Evolutionary conservation across 2,888 invertebrate species (phyloP), one percentile per base, ranked within the genome.

Genomic region (Reticulitermes lucifugus): DNA sequence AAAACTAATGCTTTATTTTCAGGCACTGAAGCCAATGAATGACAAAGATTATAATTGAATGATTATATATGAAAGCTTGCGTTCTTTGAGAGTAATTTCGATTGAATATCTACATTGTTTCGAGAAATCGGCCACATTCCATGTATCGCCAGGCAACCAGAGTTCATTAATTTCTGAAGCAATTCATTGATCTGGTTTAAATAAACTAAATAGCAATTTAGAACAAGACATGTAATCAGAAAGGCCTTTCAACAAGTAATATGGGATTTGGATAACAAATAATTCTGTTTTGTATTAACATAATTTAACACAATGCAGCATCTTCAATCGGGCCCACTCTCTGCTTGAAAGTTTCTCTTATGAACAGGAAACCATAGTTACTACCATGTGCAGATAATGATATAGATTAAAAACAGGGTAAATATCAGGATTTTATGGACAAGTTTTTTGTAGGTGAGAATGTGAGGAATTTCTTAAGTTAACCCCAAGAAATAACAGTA

Each of bases 301-400:
- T 25, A 65, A 10, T 65, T 65, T 12, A 65, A 65, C n/a, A 81
- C 70, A 81, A 70, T 81, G 81, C 25, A 41, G 25, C 70, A 65
- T n/a, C 22, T 43, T 81, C 70, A 70, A 70, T 81, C 70, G 70
- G 41, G 35, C 14, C n/a, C n/a, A 65, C 81, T 46, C 81, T 70
- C n/a, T 81, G 70, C 81, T 60, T 77, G 29, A 46, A 79, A 51
- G 46, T 79, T 79, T 79, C 51, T 79, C 55, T 60, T 80, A 59
- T 80, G 60, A 80, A 80, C 51, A 59, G 81, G 70, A 81, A 81
- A 65, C 81, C 70, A 80, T 79, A 83, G 55, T 83, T 79, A 83
- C 85, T 85, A 85, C 85, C 85, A 85, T 85, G 85, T 85, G 77
- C 81, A 83, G 60, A 85, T 84, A 84, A 84, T 84, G 75, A 83